Evolutionary conservation across 2,888 invertebrate species (phyloP).

Genomic region (Epiblema foenella): DNA sequence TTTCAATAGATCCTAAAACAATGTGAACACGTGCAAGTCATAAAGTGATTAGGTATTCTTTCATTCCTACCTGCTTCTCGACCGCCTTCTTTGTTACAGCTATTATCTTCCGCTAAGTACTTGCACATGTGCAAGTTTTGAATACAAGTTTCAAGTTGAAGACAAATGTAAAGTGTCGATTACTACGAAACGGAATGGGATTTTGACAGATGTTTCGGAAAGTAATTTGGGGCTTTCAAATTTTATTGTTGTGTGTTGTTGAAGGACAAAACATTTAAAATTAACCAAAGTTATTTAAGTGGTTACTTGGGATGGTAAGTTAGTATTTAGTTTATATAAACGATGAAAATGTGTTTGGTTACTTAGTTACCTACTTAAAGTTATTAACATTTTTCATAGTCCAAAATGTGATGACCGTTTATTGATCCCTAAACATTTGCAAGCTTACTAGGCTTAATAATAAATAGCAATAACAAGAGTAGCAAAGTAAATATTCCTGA

Average conservation of each 20-base stretch:
- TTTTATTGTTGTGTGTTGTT: background rate
- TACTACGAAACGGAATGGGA: constrained; percentile 17
- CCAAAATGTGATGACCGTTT: background rate
- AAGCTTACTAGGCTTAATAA: background rate
- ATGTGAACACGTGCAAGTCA: constrained; percentile 74
- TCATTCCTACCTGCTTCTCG: constrained; percentile 64
- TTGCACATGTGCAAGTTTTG: constrained; percentile 66
- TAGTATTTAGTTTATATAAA: background rate
- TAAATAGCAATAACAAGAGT: background rate
- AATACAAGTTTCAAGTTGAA: constrained; percentile 28
- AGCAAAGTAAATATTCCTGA: constrained; percentile 3
- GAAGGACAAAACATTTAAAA: background rate
- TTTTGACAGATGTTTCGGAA: constrained; percentile 31
- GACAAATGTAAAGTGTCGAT: constrained; percentile 14
- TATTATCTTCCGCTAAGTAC: constrained; percentile 54
- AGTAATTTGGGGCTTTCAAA: constrained; percentile 14
- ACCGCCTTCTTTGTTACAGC: constrained; percentile 50
- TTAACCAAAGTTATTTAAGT: background rate
- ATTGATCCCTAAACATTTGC: background rate
- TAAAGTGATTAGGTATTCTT: constrained; percentile 59
- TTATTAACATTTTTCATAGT: background rate
- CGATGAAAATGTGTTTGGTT: background rate
- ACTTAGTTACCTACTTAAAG: too few relatives aligned
- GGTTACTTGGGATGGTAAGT: background rate
- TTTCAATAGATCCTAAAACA: constrained; percentile 51